A percentile compares a stretch with the other conserved stretches of the same genome.
phyloP scores from a whole-genome alignment of 2,888 invertebrate genomes.

The Melanchra persicariae region DNA sequence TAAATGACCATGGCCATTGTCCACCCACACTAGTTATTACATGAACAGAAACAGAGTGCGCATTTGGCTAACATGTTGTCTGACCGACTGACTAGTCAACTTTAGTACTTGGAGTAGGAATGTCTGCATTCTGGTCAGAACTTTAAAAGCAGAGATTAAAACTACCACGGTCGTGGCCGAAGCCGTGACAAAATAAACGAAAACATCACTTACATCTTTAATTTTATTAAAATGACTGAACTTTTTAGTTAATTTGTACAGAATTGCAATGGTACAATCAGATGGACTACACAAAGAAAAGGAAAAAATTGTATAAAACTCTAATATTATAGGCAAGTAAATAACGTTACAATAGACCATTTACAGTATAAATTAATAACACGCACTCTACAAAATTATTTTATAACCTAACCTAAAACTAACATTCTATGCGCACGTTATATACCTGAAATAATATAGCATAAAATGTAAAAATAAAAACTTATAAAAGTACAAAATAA shows the following conservation, averaged over 20 bases:
- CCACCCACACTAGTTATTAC: too few relatives aligned
- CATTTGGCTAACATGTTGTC: too few relatives aligned
- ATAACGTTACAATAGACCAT: conserved; percentile 1
- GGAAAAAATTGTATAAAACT: neutral
- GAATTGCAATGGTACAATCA: conserved; percentile 7
- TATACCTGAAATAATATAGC: conserved; percentile 35
- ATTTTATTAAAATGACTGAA: conserved; percentile 22
- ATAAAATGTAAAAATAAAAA: conserved; percentile 24
- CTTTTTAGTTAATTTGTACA: conserved; percentile 1
- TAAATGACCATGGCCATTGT: neutral
- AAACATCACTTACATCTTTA: conserved; percentile 2
- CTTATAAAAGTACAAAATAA: neutral
- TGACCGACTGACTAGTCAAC: neutral
- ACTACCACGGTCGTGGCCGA: neutral
- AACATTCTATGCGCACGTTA: conserved; percentile 68
- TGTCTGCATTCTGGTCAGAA: neutral
- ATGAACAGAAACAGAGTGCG: neutral
- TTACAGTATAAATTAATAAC: conserved; percentile 40
- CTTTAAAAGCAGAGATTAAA: neutral
- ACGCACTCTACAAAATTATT: conserved; percentile 49
- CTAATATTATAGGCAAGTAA: conserved; percentile 13
- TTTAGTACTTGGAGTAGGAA: neutral
- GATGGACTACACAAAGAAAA: conserved; percentile 10
- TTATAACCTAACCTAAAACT: conserved; percentile 50
- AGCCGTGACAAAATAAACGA: conserved; percentile 9